A percentile compares a stretch with the other conserved stretches of the same genome.
phyloP scores from a whole-genome alignment of 1,140 invertebrate genomes.

The Acyrthosiphon pisum region DNA sequence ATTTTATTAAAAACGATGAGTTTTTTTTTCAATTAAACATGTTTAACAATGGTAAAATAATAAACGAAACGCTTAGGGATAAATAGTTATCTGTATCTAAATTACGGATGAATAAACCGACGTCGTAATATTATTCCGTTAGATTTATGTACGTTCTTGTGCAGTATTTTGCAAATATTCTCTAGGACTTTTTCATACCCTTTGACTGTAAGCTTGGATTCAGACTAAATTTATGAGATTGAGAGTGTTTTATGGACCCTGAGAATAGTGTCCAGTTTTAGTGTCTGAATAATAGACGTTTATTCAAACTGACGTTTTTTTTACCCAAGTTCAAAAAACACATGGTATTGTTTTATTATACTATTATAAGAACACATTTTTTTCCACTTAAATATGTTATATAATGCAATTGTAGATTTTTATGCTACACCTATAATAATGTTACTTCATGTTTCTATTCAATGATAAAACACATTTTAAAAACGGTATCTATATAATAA shows the following conservation, averaged over 20 bases:
- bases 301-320: not conserved
- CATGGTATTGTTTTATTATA: not conserved
- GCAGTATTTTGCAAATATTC: not conserved
- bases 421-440: not conserved
- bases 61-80: not conserved
- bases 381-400: not conserved
- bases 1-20: not conserved
- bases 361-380: not conserved
- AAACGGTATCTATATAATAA: too few species aligned
- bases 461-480: not conserved
- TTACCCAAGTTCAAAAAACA: not conserved
- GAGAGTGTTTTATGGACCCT: not conserved
- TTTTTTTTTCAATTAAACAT: not conserved
- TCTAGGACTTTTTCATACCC: not conserved
- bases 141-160: not conserved
- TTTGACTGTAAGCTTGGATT: not conserved
- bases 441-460: not conserved
- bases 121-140: not conserved
- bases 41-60: not conserved
- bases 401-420: not conserved
- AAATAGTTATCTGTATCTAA: not conserved
- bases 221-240: not conserved
- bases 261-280: conserved; percentile 18
- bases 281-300: not conserved
- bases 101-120: not conserved